Conservation (phyloP, 2,797 vertebrate genomes). For the Argyrosomus regius region DNA sequence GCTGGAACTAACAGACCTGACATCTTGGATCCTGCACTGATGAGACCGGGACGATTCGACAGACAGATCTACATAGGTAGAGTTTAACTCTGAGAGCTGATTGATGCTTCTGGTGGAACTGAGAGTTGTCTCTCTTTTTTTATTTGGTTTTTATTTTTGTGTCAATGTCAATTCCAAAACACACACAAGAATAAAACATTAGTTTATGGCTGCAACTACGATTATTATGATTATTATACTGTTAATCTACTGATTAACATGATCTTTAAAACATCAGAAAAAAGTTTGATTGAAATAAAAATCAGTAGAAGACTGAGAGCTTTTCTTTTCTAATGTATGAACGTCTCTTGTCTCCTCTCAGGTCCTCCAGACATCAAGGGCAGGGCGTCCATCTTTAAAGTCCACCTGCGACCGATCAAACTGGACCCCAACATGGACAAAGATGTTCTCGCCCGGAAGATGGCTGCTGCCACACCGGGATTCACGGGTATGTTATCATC, state of each 20-base stretch:
- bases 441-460: conserved; percentile 82
- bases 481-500: conserved; percentile 81
- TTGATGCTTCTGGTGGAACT: not conserved
- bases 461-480: conserved; percentile 84
- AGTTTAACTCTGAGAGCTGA: not conserved
- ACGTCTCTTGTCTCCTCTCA: conserved; percentile 39
- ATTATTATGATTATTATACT: too few relatives aligned
- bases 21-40: conserved; percentile 85
- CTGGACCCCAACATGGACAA: conserved; percentile 76
- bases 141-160: too few relatives aligned
- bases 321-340: not conserved
- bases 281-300: too few relatives aligned
- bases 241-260: too few relatives aligned
- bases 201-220: too few relatives aligned
- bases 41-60: conserved; percentile 87
- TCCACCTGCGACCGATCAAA: conserved; percentile 86
- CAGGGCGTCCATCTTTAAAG: conserved; percentile 88
- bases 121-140: too few relatives aligned
- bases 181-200: too few relatives aligned
- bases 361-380: conserved; percentile 90
- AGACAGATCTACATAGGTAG: conserved; percentile 86
- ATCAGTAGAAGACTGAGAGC: too few relatives aligned
- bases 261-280: too few relatives aligned
- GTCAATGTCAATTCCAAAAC: too few relatives aligned
- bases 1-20: conserved; percentile 88